Evolutionary conservation across 1,140 invertebrate genomes (phyloP), one percentile per base, ranked within the genome.

Genomic region (Berghia stephanieae): DNA sequence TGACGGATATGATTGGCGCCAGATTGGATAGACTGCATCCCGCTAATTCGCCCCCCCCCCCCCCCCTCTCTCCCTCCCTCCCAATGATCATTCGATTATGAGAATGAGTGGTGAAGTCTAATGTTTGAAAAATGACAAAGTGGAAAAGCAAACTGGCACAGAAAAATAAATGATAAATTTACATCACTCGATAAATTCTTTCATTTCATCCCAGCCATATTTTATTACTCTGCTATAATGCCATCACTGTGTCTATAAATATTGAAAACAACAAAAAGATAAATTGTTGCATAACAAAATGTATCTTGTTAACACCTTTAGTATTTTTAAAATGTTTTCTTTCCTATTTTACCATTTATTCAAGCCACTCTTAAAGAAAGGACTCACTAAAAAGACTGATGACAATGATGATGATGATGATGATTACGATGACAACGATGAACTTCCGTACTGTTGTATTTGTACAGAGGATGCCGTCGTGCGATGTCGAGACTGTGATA

Each of bases 361-460:
- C 5, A 57, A 21, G 3, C n/a, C 24, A 57, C 8, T 6, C 34
- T 0, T 57, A 0, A 0, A 27, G 55, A 3, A 6, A 57, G 21
- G 24, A 8, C 8, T 57, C 18, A 18, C 18, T 57, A 57, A 52
- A 16, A 16, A 52, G 24, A 52, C 1, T 52, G 21, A 57, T 57
- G 8, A 27, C 24, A 8, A 4, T 57, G 8, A 6, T n/a, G n/a
- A n/a, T n/a, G n/a, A n/a, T n/a, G n/a, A n/a, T n/a, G n/a, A n/a
- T 57, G 78, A 80, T 16, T 79, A 78, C 49, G 78, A 80, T 55
- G 81, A 83, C 36, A 66, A 75, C 43, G 91, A 93, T 81, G 93
- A 94, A 84, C 87, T 94, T 5, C 93, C 93, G 52, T 95, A 93
- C 91, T 95, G 94, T 89, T 92, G 92, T 82, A 92, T 95, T 57